phyloP scores from a whole-genome alignment of 2,113 vertebrate species.

The Corvus cornix region DNA sequence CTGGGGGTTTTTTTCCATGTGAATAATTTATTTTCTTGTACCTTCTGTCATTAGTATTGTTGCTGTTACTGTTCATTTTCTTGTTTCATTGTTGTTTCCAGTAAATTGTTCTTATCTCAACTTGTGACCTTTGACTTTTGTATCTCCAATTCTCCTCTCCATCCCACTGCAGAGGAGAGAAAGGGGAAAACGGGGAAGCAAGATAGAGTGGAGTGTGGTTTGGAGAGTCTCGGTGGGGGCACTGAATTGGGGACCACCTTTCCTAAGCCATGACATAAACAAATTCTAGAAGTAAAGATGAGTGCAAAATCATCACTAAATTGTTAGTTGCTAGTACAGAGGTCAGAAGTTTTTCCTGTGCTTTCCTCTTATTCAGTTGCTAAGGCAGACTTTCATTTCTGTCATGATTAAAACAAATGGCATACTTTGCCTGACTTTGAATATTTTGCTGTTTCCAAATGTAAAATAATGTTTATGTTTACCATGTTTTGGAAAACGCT shows the following conservation, averaged over 20 bases:
- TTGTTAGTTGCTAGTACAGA: background rate
- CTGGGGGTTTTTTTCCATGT: accelerated
- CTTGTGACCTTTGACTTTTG: background rate
- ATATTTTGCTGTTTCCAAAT: background rate
- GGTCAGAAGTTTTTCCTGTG: background rate
- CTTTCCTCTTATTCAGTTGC: background rate
- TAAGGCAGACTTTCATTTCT: background rate
- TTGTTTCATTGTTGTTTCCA: background rate
- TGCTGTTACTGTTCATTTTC: background rate
- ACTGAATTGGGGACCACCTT: background rate
- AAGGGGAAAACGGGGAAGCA: background rate
- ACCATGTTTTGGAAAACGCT: background rate
- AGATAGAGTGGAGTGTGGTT: background rate
- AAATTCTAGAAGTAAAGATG: background rate
- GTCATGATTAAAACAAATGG: background rate
- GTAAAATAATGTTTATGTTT: background rate
- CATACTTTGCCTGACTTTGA: background rate
- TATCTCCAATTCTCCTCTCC: background rate
- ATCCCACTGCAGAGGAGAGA: background rate
- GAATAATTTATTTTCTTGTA: background rate
- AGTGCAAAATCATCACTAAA: background rate
- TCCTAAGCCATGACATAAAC: background rate
- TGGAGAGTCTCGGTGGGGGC: background rate
- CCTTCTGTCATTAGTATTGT: background rate
- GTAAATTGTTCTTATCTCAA: background rate